Conservation (phyloP, 2,797 vertebrate genomes). For the Urophycis tenuis region DNA sequence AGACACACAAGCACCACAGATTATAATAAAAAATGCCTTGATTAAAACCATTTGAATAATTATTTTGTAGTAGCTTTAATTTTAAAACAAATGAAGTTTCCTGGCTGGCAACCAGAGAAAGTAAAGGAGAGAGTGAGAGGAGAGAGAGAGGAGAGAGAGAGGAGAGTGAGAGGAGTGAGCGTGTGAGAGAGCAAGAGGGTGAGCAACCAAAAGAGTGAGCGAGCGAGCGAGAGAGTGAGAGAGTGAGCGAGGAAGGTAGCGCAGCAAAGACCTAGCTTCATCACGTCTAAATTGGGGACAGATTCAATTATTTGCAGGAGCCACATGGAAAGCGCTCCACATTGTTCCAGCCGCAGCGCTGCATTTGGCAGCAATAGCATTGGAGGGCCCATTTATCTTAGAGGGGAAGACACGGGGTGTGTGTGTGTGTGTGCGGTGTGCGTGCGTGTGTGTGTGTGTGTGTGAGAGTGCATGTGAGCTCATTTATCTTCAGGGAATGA, state of each 20-base stretch:
- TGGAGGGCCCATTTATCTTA: slow-evolving; percentile 73
- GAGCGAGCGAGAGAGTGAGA: slow-evolving; percentile 19
- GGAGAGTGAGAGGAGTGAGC: slow-evolving; percentile 14
- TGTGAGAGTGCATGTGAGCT: slow-evolving; percentile 53
- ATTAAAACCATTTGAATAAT: neutral
- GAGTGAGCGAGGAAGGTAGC: slow-evolving; percentile 1
- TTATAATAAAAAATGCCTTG: neutral
- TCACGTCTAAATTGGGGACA: slow-evolving; percentile 73
- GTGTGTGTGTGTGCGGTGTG: slow-evolving; percentile 25
- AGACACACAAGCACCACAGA: neutral
- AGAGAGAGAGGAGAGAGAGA: too few relatives aligned
- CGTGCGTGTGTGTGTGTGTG: slow-evolving; percentile 48
- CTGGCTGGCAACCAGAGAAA: neutral
- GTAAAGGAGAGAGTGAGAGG: neutral
- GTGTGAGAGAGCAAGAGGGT: slow-evolving; percentile 22
- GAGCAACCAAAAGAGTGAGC: slow-evolving; percentile 15
- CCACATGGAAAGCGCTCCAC: slow-evolving; percentile 67
- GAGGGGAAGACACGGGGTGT: slow-evolving; percentile 57
- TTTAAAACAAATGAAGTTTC: neutral
- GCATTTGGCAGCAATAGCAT: slow-evolving; percentile 73
- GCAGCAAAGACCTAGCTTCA: slow-evolving; percentile 57
- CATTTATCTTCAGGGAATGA: slow-evolving; percentile 75
- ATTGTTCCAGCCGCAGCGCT: slow-evolving; percentile 71
- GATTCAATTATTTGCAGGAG: slow-evolving; percentile 72
- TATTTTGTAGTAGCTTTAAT: slow-evolving; percentile 2